Base-by-base conservation (phyloP, 2,888 invertebrate species). In the Drosophila affinis region DNA sequence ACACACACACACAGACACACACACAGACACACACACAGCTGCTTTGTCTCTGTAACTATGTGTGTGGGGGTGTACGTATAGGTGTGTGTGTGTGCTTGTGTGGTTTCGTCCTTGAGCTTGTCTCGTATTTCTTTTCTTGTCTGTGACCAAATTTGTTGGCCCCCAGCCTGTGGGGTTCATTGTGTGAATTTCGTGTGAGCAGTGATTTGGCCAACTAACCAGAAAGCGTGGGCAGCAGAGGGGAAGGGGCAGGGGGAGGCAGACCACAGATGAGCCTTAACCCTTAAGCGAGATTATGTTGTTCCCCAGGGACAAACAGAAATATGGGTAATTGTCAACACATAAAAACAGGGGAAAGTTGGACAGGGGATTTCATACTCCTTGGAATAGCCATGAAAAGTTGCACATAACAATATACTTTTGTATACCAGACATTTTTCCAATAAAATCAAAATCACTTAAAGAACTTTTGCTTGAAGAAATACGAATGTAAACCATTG, bases 161-260 rank as follows among this genome's bases (percentile, higher is more conserved):
- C 39, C 14, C 2, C 7, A 39, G 39, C 2, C 39, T 39, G 72
- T 39, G 72, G 75, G 75, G 69, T 80, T 77, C 71, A 80, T 68
- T 81, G 81, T 74, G 58, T 60, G 62, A 69, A 59, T 62, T 78
- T 53, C 60, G 60, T 24, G 62, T 44, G 54, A 51, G 72, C 80
- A 54, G 63, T 87, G 83, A 88, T 88, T 83, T 88, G 72, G 72
- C 85, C 89, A 88, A 83, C 83, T 83, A 78, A 71, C 71, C 75
- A 45, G 58, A 64, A 73, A 29, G 17, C 63, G 21, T 12, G 5
- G 34, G 12, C 1, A 12, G 1, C 3, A 4, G 2, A 5, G 34
- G 4, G 32, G 21, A 21, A 21, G 3, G 21, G 21, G 21, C 0
- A 4, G 12, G 10, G 18, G 12, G 14, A 34, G 70, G 45, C 12